These are phyloP conservation scores for Amaurobius ferox DNA, from an alignment of 2,888 invertebrate genomes.

Conservation along the genomic window DNA sequence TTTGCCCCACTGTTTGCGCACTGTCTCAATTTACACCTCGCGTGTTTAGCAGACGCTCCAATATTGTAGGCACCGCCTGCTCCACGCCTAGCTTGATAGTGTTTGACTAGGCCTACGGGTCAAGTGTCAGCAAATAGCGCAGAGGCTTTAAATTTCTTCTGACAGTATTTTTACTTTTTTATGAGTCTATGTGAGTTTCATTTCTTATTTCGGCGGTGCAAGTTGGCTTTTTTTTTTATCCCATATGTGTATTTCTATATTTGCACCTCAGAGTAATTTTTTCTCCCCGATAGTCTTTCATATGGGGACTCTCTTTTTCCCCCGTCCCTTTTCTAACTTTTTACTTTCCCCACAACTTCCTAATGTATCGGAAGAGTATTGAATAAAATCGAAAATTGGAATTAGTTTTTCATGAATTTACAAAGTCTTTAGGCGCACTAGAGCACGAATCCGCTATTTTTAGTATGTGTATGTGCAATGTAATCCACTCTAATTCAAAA, in stretches of 20 bases:
- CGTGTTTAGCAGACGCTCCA: slow-evolving; percentile 28
- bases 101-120: slow-evolving; percentile 69
- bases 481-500: too few species aligned
- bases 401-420: too few species aligned
- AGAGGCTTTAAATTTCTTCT: slow-evolving; percentile 49
- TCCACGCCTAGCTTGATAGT: slow-evolving; percentile 59
- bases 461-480: too few species aligned
- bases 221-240: slow-evolving; percentile 14
- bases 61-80: slow-evolving; percentile 55
- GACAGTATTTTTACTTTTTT: slow-evolving; percentile 24
- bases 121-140: slow-evolving; percentile 59
- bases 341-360: too few species aligned
- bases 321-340: too few species aligned
- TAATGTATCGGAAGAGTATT: too few species aligned
- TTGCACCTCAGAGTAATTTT: neutral
- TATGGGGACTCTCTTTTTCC: too few species aligned
- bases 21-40: slow-evolving; percentile 60
- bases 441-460: too few species aligned
- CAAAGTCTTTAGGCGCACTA: too few species aligned
- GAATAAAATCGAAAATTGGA: too few species aligned
- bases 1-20: slow-evolving; percentile 53
- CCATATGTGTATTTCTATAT: slow-evolving; percentile 7
- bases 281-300: neutral
- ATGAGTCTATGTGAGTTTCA: neutral
- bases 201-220: slow-evolving; percentile 4